Percentiles rank a stretch among this genome's conserved stretches.
Conservation (phyloP, 2,888 invertebrate genomes). For the Drosophila picticornis region DNA sequence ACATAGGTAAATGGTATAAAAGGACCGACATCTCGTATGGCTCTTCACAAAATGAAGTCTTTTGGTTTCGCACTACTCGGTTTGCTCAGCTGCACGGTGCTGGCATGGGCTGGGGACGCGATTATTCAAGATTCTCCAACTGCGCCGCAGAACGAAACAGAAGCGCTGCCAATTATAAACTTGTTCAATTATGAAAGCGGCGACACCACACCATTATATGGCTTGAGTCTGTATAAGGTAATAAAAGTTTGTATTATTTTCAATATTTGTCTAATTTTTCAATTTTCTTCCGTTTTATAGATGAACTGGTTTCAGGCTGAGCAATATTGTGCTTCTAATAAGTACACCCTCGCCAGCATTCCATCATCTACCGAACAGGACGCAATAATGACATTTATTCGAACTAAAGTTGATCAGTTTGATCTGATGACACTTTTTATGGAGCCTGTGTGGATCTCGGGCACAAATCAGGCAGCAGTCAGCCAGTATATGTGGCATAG, state of each 20-base stretch:
- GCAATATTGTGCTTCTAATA: not conserved
- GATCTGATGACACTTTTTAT: not conserved
- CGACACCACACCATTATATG: no score
- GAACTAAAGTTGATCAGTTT: not conserved
- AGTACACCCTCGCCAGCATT: not conserved
- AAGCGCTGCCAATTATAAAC: not conserved
- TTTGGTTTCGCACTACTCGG: not conserved
- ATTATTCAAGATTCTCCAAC: no score
- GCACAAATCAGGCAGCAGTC: conserved; percentile 18
- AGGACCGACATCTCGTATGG: fast-evolving
- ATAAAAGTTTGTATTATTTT: no score
- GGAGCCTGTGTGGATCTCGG: conserved; percentile 20
- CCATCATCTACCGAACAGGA: not conserved
- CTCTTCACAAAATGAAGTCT: conserved; percentile 30
- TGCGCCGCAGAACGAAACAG: not conserved
- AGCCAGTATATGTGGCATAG: conserved; percentile 5
- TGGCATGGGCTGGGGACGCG: not conserved
- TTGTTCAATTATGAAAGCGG: not conserved
- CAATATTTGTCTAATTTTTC: not conserved
- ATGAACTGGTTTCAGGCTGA: conserved; percentile 24
- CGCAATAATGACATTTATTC: not conserved
- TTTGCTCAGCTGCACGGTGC: conserved; percentile 15
- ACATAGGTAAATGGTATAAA: conserved; percentile 7
- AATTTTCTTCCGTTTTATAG: not conserved
- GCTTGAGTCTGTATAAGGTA: conserved; percentile 12